Evolutionary conservation across 2,797 vertebrate genomes (phyloP).

Genomic region (Atherinosoma microstoma): DNA sequence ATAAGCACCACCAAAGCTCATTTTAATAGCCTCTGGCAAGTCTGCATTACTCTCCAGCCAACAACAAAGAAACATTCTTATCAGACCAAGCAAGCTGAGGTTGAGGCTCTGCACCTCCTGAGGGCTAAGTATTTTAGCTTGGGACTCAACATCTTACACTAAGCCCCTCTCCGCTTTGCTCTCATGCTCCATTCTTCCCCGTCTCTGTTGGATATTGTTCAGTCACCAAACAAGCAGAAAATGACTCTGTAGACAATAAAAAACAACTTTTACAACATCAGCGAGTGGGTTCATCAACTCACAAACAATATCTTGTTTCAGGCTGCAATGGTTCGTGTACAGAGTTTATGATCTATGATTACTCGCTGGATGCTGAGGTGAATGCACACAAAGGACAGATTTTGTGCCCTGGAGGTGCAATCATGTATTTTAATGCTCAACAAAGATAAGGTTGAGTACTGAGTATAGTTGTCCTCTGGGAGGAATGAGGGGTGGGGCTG

Average conservation of each 20-base stretch:
- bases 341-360: conserved; percentile 64
- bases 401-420: conserved; percentile 74
- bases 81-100: conserved; percentile 75
- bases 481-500: conserved; percentile 60
- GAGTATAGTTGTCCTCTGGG: conserved; percentile 72
- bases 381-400: conserved; percentile 71
- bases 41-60: conserved; percentile 66
- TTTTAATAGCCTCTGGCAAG: conserved; percentile 72
- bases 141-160: conserved; percentile 76
- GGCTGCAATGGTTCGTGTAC: conserved; percentile 41
- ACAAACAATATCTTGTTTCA: conserved; percentile 59
- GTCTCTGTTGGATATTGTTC: conserved; percentile 49
- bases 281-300: conserved; percentile 56
- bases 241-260: conserved; percentile 48
- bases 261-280: conserved; percentile 52
- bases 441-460: conserved; percentile 75
- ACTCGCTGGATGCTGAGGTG: conserved; percentile 44
- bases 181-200: conserved; percentile 43
- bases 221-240: conserved; percentile 60
- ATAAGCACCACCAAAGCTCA: conserved; percentile 68
- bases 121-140: conserved; percentile 75
- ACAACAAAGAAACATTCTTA: conserved; percentile 79
- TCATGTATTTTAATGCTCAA: conserved; percentile 81
- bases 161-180: conserved; percentile 67
- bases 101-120: conserved; percentile 77